Evolutionary conservation across 2,888 invertebrate species (phyloP), one percentile per base, ranked within the genome.

Genomic region (Biston stratarius): DNA sequence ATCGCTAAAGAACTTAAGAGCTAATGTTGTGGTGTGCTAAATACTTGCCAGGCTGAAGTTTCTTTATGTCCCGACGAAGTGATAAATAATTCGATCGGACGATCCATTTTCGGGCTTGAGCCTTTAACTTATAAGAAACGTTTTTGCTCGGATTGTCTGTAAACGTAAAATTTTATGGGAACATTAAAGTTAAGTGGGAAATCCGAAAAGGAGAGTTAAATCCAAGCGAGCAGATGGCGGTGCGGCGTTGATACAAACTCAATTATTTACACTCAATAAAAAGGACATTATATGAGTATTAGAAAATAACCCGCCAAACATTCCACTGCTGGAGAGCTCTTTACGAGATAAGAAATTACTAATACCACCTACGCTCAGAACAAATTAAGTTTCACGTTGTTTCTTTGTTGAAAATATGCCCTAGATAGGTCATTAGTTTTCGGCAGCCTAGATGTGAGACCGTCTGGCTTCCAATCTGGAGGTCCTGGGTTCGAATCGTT

Each of bases 181-280:
- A 82, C 88, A 91, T 93, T 90, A 92, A 93, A 92, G 91, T 91
- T 90, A 91, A 92, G 92, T 93, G 91, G 91, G 91, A 92, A 92
- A 92, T 92, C 91, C 89, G 88, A 91, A 91, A 86, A 92, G 87
- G 89, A 91, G 90, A 90, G 88, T 88, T 92, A 89, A 89, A 86
- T 77, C 83, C 84, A 80, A 75, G 83, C 83, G 80, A 85, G 84
- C 91, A 91, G 91, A 91, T 92, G 92, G 86, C 88, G 89, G 89
- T 83, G 83, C 83, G 81, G 83, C 88, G 83, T 85, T 90, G 90
- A 89, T 92, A 89, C 91, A 90, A 91, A 90, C 92, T 91, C 92
- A 92, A 93, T 93, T 93, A 93, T 93, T 93, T 93, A 93, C 93
- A 93, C 93, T 92, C 92, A 88, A 93, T 93, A 92, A 93, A 93